These are phyloP conservation scores for Bubo scandiacus DNA, from an alignment of 2,113 vertebrate genomes.

Conservation along the genomic window DNA sequence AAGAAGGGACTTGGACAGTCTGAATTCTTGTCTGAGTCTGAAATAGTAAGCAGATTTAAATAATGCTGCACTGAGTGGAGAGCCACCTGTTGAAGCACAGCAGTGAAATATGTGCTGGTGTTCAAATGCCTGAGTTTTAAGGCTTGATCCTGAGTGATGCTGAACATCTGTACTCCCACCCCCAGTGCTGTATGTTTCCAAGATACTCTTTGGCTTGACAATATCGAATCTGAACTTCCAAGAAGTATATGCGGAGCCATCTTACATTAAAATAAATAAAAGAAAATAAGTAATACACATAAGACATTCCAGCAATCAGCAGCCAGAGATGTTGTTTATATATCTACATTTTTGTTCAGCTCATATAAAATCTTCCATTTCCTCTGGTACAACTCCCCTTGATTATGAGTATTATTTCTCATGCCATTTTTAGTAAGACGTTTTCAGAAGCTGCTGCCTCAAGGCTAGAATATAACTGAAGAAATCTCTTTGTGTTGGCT, in stretches of 20 bases:
- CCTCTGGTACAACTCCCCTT: neutral
- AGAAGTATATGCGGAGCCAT: neutral
- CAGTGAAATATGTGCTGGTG: neutral
- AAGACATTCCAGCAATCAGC: neutral
- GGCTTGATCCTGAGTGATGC: neutral
- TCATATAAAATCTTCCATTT: conserved; percentile 19
- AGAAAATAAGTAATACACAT: neutral
- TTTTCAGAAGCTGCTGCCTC: conserved; percentile 25
- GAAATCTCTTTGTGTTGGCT: neutral
- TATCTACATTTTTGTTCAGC: neutral
- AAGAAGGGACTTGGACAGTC: neutral
- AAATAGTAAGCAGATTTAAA: neutral
- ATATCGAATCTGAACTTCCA: neutral
- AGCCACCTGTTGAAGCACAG: neutral
- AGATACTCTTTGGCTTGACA: neutral
- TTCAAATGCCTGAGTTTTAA: neutral
- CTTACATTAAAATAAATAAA: neutral
- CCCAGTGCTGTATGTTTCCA: neutral
- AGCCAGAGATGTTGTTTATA: neutral
- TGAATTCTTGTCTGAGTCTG: neutral
- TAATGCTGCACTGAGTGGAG: neutral
- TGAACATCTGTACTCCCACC: neutral
- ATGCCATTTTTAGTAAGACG: conserved; percentile 17
- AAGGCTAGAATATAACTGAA: neutral
- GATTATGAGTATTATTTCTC: conserved; percentile 3